phyloP scores from a whole-genome alignment of 2,113 vertebrate genomes.

The Sorex araneus region DNA sequence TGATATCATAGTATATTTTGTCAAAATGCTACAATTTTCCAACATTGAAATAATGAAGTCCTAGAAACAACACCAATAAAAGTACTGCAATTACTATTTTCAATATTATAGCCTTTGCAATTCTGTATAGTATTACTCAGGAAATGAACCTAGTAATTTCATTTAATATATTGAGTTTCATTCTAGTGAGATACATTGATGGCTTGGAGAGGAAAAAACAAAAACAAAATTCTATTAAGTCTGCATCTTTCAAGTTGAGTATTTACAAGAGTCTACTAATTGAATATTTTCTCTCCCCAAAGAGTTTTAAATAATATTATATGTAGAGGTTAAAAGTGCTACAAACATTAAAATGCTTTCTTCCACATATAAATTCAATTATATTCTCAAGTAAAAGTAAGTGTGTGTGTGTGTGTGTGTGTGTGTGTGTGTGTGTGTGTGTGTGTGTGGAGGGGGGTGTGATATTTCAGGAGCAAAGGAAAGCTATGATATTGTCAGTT shows the following conservation, averaged over 20 bases:
- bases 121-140: constrained; percentile 23
- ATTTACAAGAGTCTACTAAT: constrained; percentile 61
- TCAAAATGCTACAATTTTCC: neutral
- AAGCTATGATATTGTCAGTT: neutral
- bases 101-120: neutral
- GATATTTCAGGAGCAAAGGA: too few species aligned
- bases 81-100: constrained; percentile 9
- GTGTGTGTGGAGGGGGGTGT: neutral
- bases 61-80: neutral
- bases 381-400: constrained; percentile 28
- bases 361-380: constrained; percentile 60
- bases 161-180: constrained; percentile 58
- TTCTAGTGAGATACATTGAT: constrained; percentile 22
- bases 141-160: constrained; percentile 51
- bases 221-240: constrained; percentile 51
- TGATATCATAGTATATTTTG: neutral
- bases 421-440: neutral
- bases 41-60: neutral
- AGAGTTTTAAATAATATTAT: constrained; percentile 64
- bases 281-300: constrained; percentile 57
- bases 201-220: neutral
- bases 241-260: neutral
- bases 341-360: constrained; percentile 48
- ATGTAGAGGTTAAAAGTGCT: neutral
- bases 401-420: neutral